Base-by-base conservation (phyloP, 2,113 vertebrate genomes). In the Tachysurus vachellii region DNA sequence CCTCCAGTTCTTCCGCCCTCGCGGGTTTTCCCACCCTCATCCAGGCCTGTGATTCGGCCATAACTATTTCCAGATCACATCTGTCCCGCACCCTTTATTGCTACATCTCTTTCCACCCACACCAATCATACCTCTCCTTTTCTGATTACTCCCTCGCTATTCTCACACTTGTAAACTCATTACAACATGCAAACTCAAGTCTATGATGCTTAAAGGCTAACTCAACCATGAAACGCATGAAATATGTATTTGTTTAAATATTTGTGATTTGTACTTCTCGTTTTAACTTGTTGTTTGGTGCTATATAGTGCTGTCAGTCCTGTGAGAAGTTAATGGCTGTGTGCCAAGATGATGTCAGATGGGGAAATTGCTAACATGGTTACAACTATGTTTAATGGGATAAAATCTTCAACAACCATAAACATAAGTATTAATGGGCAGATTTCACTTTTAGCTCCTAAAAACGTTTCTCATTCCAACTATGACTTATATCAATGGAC, bases 11-110 rank as follows among this genome's bases (percentile, higher is more conserved):
- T 95, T 95, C 94, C 92, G 81, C 92, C 94, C 92, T 92, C 91
- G 89, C 92, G 91, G 87, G 88, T 86, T 94, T 95, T 95, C 95
- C 95, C 95, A 95, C 93, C 93, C 93, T 92, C 81, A 44, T 90
- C 87, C 86, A 92, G 88, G 92, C 92, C 92, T 92, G 90, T 92
- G 91, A 92, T 94, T 92, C 91, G 87, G 90, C 91, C 91, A 91
- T 96, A 96, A 96, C 94, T 93, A 92, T 92, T 95, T 95, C 95
- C 95, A 95, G 95, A 95, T 91, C 88, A 91, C 89, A 83, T 50
- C 89, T 88, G 91, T 92, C 87, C 89, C 76, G 31, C 86, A 61
- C 71, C 64, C 62, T 53, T 83, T 68, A 80, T 80, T 86, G 64
- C 66, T 83, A 59, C 50, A 42, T 57, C 83, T 71, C 71, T 66